Conservation (phyloP, 2,113 vertebrate genomes). For the Sigmodon hispidus region DNA sequence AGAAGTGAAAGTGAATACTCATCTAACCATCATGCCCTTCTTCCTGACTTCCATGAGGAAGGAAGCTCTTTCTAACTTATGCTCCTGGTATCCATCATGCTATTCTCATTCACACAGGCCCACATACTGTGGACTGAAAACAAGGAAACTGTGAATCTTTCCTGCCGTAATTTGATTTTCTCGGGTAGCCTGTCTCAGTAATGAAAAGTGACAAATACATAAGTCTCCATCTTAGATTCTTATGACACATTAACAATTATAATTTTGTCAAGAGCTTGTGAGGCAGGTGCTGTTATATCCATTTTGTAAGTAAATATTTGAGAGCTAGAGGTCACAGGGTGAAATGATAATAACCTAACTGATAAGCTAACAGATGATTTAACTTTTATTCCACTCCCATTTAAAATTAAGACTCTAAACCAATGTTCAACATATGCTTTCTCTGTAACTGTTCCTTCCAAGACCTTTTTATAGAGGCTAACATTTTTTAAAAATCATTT, state of each 20-base stretch:
- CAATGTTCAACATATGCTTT: background rate
- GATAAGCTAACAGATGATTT: too few relatives aligned
- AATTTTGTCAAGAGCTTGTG: background rate
- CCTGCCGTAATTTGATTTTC: background rate
- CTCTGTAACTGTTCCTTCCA: background rate
- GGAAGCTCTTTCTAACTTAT: fast-evolving
- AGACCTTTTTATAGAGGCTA: background rate
- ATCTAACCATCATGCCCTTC: too few relatives aligned
- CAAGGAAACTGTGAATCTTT: background rate
- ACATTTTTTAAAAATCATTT: background rate
- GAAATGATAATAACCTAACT: background rate
- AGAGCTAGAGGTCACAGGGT: background rate
- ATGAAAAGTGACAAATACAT: background rate
- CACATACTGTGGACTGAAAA: background rate
- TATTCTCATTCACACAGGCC: background rate
- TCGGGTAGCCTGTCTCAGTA: background rate
- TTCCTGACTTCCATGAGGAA: background rate
- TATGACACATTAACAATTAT: background rate
- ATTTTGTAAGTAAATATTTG: background rate
- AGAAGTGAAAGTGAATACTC: too few relatives aligned
- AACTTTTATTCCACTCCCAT: background rate
- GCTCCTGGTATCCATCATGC: background rate
- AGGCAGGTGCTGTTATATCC: background rate
- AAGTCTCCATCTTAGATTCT: background rate
- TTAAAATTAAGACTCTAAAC: background rate